Evolutionary conservation across 2,113 vertebrate species (phyloP).

Genomic region (Anoura caudifer): DNA sequence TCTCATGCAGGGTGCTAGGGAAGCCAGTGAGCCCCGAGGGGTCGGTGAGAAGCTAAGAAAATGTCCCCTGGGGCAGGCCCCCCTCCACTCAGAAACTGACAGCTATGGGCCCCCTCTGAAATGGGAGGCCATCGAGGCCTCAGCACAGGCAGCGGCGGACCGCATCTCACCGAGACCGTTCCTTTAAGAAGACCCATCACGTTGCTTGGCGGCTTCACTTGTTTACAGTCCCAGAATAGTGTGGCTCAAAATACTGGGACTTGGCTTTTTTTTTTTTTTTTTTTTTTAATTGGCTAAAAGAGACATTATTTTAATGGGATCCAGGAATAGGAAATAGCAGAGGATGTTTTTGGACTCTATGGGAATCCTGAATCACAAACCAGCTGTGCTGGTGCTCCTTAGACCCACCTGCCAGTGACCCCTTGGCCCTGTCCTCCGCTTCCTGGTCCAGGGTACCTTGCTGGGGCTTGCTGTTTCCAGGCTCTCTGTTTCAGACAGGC

Average conservation of each 20-base stretch:
- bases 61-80: not conserved
- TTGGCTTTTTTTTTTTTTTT: conserved; percentile 33
- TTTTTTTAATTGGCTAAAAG: conserved; percentile 37
- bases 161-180: not conserved
- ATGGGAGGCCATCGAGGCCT: not conserved
- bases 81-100: not conserved
- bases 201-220: conserved; percentile 55
- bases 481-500: not conserved
- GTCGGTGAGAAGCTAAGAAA: not conserved
- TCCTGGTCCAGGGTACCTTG: not conserved
- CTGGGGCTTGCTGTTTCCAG: not conserved
- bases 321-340: conserved; percentile 40
- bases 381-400: not conserved
- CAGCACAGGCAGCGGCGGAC: not conserved
- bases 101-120: not conserved
- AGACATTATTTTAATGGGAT: conserved; percentile 25
- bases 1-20: not conserved
- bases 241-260: conserved; percentile 44
- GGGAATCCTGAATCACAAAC: not conserved
- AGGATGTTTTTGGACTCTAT: conserved; percentile 38
- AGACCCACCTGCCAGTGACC: not conserved
- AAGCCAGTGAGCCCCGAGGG: not conserved
- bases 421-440: not conserved
- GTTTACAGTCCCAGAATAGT: conserved; percentile 68
- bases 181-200: conserved; percentile 40